phyloP scores from a whole-genome alignment of 2,888 invertebrate species.

The Ophraella communa region DNA sequence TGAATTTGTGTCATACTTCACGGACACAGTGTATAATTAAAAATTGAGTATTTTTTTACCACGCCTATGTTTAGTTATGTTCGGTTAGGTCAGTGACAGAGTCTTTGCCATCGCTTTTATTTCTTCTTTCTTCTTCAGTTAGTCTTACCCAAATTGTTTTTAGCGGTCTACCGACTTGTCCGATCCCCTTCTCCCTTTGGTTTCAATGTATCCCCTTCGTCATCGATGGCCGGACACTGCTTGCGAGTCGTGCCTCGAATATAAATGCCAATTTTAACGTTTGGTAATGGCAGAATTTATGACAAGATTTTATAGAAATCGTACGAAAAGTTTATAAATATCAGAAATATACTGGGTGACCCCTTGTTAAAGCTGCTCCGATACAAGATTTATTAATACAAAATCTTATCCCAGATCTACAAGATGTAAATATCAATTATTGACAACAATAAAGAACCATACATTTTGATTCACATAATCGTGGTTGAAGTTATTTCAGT shows the following conservation, averaged over 20 bases:
- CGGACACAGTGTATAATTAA: not conserved
- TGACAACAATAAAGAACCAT: no score
- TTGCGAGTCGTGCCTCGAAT: conserved; percentile 33
- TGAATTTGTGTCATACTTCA: no score
- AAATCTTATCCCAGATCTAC: no score
- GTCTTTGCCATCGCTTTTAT: conserved; percentile 32
- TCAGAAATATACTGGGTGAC: not conserved
- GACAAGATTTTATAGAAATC: conserved; percentile 21
- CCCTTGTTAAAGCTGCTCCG: no score
- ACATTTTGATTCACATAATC: no score
- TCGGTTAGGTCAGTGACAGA: conserved; percentile 40
- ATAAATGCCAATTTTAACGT: conserved; percentile 30
- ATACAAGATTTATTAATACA: no score
- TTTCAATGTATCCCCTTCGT: conserved; percentile 10
- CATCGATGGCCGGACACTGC: conserved; percentile 32
- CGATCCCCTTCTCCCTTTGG: conserved; percentile 3
- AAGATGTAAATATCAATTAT: no score
- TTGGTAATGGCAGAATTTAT: conserved; percentile 4
- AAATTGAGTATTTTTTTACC: not conserved
- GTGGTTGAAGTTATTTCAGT: no score
- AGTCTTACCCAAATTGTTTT: conserved; percentile 47
- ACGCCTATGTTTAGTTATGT: conserved; percentile 25
- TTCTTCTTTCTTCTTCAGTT: conserved; percentile 36
- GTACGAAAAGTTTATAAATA: not conserved
- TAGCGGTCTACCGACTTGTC: conserved; percentile 40